Evolutionary conservation across 2,113 vertebrate species (phyloP).

Genomic region (Oreocharis arfaki): DNA sequence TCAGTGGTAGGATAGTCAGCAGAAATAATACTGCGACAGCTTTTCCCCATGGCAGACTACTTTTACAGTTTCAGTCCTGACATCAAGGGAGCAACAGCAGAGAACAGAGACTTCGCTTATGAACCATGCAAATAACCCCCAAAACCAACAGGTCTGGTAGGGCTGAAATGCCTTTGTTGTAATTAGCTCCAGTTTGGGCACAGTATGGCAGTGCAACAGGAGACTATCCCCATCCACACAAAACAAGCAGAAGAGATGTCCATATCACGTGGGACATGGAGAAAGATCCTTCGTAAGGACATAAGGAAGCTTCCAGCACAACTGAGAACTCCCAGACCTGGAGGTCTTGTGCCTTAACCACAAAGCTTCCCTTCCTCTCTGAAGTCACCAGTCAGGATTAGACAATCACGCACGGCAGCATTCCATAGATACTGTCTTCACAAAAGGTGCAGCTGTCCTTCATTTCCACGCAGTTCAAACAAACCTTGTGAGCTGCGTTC

Average conservation of each 20-base stretch:
- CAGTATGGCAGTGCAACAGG: neutral
- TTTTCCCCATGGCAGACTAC: neutral
- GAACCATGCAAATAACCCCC: neutral
- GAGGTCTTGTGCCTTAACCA: neutral
- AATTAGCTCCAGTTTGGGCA: neutral
- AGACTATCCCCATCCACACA: neutral
- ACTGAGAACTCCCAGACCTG: neutral
- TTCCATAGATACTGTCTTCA: neutral
- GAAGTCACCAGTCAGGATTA: neutral
- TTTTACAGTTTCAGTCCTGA: neutral
- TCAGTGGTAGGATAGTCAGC: neutral
- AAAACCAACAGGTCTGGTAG: neutral
- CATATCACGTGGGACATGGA: fast-evolving
- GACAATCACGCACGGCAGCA: neutral
- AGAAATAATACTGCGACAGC: neutral
- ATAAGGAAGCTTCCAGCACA: neutral
- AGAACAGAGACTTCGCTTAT: neutral
- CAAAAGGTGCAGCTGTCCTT: neutral
- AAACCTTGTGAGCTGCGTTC: neutral
- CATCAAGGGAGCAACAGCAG: neutral
- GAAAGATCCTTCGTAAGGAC: fast-evolving
- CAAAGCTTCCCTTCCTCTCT: neutral
- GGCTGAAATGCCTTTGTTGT: neutral
- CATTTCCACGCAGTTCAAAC: neutral
- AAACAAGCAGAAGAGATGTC: neutral